Base-by-base conservation (phyloP, 2,888 invertebrate species). In the Heteropelma amictum region DNA sequence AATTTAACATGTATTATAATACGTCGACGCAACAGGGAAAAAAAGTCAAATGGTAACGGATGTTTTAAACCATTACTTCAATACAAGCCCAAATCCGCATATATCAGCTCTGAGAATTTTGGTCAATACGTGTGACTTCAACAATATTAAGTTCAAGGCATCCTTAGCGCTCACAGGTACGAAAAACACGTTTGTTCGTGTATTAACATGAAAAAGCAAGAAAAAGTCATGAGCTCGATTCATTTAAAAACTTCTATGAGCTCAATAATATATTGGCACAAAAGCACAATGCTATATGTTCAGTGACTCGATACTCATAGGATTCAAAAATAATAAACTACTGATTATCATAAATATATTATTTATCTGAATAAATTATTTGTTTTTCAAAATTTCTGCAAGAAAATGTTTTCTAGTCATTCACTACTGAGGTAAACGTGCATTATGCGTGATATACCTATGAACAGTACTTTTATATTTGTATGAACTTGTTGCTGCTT, bases 91-190 rank as follows among this genome's bases (percentile, higher is more conserved):
- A 19, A 93, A 94, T 86, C 92, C 93, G 2, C 93, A 92, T 84
- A 90, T 92, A 80, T 90, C 92, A 71, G 91, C 91, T 23, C 86
- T 94, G 68, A 87, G 91, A 72, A 90, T 94, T 79, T 88, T 93
- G 65, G 91, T 92, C 69, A 93, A 93, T 84, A 92, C 92, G 81
- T 90, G 91, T 75, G 93, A 93, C 78, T 93, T 91, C 79, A 91
- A 92, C 85, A 91, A 92, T 81, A 91, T 92, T 65, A 94, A 93
- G 87, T 90, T 90, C 30, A 93, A 92, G 86, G 90, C 92, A 33
- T 90, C 94, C 63, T 91, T 94, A 26, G 91, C 92, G 83, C 91
- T 91, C 78, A 92, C 89, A 84, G 87, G 89, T 88, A 75, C 64
- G n/a, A 17, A 67, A 30, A 72, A 30, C 68, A 14, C 12, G 7